Conservation (phyloP, 2,888 invertebrate genomes). For the Blomia tropicalis region DNA sequence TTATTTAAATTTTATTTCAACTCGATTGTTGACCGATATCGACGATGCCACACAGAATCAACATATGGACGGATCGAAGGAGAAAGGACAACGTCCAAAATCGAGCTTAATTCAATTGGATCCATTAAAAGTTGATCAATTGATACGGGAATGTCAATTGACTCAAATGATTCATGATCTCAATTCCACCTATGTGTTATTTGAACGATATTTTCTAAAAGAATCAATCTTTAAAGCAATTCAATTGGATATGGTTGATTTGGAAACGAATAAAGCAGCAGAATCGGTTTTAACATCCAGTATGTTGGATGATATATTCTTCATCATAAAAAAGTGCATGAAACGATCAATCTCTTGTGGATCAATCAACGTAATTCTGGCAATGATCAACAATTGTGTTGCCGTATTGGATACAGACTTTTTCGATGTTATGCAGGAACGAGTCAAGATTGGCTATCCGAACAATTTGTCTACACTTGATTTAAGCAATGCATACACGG, state of each 20-base stretch:
- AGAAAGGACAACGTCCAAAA: constrained; percentile 23
- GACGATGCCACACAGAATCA: constrained; percentile 24
- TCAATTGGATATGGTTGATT: constrained; percentile 56
- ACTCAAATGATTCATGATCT: constrained; percentile 40
- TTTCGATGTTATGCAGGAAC: constrained; percentile 52
- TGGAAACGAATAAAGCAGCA: constrained; percentile 44
- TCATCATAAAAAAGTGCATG: constrained; percentile 85
- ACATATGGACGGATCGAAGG: constrained; percentile 1
- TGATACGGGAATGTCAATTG: constrained; percentile 49
- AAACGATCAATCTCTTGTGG: constrained; percentile 77
- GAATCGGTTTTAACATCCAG: constrained; percentile 57
- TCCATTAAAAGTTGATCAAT: constrained; percentile 41
- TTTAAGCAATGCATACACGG: constrained; percentile 55
- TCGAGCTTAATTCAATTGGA: constrained; percentile 26
- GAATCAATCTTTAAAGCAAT: constrained; percentile 85
- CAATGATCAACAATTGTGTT: constrained; percentile 81
- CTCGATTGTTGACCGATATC: constrained; percentile 47
- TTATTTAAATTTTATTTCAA: constrained; percentile 68
- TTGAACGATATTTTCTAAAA: constrained; percentile 87
- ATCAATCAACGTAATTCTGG: constrained; percentile 88
- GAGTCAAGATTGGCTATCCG: constrained; percentile 61
- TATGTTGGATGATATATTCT: constrained; percentile 93
- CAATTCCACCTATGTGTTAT: constrained; percentile 66
- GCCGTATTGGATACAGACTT: constrained; percentile 70
- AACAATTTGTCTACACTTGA: constrained; percentile 33